Conservation (phyloP, 2,888 invertebrate species). For the Dryococelus australis region DNA sequence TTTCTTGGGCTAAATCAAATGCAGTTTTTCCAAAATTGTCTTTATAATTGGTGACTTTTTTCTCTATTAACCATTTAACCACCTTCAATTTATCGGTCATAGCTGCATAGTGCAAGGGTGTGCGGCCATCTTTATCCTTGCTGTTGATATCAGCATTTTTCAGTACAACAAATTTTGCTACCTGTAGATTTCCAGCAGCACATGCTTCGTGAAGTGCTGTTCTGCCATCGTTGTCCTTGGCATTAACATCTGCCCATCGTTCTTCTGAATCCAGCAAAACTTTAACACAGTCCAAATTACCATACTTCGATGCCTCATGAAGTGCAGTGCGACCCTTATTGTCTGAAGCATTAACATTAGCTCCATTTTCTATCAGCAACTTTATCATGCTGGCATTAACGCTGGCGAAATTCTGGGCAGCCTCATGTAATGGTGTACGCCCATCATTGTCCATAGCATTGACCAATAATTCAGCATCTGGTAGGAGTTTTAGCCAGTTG, state of each 20-base stretch:
- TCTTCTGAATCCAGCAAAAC: background rate
- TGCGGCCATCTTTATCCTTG: constrained; percentile 4
- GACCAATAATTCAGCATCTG: background rate
- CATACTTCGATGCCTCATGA: background rate
- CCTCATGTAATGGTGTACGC: background rate
- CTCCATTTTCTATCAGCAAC: background rate
- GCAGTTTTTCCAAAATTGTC: background rate
- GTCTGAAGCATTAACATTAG: background rate
- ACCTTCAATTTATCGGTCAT: background rate
- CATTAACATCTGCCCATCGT: background rate
- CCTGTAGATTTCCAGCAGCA: background rate
- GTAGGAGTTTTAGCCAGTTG: background rate
- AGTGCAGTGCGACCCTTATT: background rate
- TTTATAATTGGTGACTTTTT: background rate
- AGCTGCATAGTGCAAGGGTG: background rate
- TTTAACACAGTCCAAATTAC: background rate
- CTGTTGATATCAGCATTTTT: background rate
- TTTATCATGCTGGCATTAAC: background rate
- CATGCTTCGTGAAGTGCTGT: background rate
- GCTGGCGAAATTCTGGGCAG: background rate
- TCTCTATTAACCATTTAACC: background rate
- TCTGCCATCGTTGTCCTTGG: background rate
- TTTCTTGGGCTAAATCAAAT: background rate
- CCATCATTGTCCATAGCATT: background rate
- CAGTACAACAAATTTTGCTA: background rate